phyloP scores from a whole-genome alignment of 2,888 invertebrate species.

The Alentia gelatinosa region DNA sequence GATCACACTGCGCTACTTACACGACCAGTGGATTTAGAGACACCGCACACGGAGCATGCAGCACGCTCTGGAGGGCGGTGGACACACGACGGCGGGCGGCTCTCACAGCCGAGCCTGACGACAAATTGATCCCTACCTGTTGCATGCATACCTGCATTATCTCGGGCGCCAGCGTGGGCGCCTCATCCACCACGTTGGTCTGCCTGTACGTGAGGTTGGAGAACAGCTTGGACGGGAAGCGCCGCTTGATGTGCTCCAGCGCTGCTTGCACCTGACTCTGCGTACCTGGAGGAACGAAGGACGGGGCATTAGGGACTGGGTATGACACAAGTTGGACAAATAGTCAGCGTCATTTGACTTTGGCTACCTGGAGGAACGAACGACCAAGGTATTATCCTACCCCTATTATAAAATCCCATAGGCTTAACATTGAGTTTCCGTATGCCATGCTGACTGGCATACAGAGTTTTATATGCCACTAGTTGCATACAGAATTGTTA shows the following conservation, averaged over 20 bases:
- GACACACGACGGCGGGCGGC: not conserved
- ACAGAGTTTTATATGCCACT: no score
- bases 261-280: slow-evolving; percentile 87
- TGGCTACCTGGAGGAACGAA: no score
- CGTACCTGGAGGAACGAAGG: slow-evolving; percentile 49
- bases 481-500: no score
- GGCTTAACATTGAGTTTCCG: no score
- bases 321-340: no score
- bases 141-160: slow-evolving; percentile 56
- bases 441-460: no score
- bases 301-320: no score
- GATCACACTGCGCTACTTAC: no score
- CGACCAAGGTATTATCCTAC: no score
- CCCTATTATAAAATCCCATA: no score
- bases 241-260: slow-evolving; percentile 90
- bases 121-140: slow-evolving; percentile 10
- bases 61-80: not conserved
- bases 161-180: slow-evolving; percentile 38
- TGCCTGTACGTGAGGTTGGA: slow-evolving; percentile 84
- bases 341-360: no score
- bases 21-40: no score
- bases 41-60: not conserved
- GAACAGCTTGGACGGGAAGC: slow-evolving; percentile 90
- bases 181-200: not conserved
- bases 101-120: not conserved